Base-by-base conservation (phyloP, 2,113 vertebrate species). In the Danionella cerebrum region DNA sequence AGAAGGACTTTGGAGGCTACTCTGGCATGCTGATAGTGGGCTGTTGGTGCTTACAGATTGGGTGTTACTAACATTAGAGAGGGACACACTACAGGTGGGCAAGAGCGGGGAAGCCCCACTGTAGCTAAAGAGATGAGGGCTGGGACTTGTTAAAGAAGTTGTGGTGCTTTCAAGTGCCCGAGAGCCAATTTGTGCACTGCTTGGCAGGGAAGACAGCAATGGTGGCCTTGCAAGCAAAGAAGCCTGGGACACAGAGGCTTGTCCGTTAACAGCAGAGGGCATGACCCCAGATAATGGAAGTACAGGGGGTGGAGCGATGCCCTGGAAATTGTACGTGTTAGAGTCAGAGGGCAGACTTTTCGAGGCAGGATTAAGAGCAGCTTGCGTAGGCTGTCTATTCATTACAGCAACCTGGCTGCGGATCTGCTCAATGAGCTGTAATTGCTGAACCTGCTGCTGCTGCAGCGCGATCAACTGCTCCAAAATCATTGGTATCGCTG, bases 361-460 rank as follows among this genome's bases (percentile, higher is more conserved):
- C 11, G 91, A 77, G 52, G n/a, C 80, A 8, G 85, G 80, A 67
- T 84, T 90, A 24, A 93, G 77, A 0, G 91, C 82, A 0, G 88
- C 81, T 53, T 93, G 85, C 0, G 87, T 78, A 0, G 92, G 88
- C 13, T 92, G 91, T 13, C 88, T 86, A 78, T 91, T 96, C 91
- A 98, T 98, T 78, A 92, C 78, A 1, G 95, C 92, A 18, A 99
- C 94, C 77, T 98, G 95, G 73, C 88, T 97, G 71, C 95, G 93
- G 78, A 98, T 98, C 89, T 98, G 95, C 83, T 98, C 94, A 0
- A 98, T 98, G 4, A 98, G 91, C 85, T 96, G 94, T 71, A 98
- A 89, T 83, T 98, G 96, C 75, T 94, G 96, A 21, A 98, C 90
- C 82, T 98, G 96, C 72, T 98, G 96, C 70, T 95, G 92, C 82